These are phyloP conservation scores for Synanthedon formicaeformis DNA, from an alignment of 2,888 invertebrate species.

Conservation along the genomic window DNA sequence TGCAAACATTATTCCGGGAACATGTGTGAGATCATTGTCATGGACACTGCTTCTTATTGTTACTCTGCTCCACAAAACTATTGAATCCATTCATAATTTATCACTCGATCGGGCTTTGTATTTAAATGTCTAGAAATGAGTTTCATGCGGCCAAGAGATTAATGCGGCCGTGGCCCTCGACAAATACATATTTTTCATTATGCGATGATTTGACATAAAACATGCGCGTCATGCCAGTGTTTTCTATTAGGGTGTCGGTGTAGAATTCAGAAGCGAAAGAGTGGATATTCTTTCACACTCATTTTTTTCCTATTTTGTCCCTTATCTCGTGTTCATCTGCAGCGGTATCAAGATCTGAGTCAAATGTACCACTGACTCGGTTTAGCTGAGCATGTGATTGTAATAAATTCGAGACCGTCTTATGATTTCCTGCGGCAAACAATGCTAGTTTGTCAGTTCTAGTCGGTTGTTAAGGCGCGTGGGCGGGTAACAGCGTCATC, in stretches of 20 bases:
- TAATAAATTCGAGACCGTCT: slow-evolving; percentile 46
- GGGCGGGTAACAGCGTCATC: slow-evolving; percentile 56
- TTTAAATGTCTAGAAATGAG: slow-evolving; percentile 51
- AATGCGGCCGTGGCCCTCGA: slow-evolving; percentile 32
- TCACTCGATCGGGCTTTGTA: slow-evolving; percentile 58
- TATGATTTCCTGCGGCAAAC: slow-evolving; percentile 48
- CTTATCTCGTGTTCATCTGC: background rate
- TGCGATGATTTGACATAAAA: slow-evolving; percentile 56
- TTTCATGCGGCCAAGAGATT: slow-evolving; percentile 46
- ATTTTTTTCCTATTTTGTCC: background rate
- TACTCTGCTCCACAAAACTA: slow-evolving; percentile 40
- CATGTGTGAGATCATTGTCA: slow-evolving; percentile 59
- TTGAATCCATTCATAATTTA: slow-evolving; percentile 61
- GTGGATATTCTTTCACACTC: background rate
- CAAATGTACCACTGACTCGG: background rate
- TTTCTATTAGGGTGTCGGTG: slow-evolving; percentile 35
- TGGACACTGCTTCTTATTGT: slow-evolving; percentile 45
- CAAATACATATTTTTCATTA: slow-evolving; percentile 56
- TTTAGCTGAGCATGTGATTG: slow-evolving; percentile 9
- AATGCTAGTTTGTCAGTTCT: slow-evolving; percentile 59
- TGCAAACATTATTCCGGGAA: slow-evolving; percentile 38
- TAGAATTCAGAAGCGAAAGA: slow-evolving; percentile 25
- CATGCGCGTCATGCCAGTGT: slow-evolving; percentile 42
- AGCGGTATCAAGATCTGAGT: background rate
- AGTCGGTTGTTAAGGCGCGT: slow-evolving; percentile 49